phyloP scores from a whole-genome alignment of 2,113 vertebrate species.

The Boleophthalmus pectinirostris region DNA sequence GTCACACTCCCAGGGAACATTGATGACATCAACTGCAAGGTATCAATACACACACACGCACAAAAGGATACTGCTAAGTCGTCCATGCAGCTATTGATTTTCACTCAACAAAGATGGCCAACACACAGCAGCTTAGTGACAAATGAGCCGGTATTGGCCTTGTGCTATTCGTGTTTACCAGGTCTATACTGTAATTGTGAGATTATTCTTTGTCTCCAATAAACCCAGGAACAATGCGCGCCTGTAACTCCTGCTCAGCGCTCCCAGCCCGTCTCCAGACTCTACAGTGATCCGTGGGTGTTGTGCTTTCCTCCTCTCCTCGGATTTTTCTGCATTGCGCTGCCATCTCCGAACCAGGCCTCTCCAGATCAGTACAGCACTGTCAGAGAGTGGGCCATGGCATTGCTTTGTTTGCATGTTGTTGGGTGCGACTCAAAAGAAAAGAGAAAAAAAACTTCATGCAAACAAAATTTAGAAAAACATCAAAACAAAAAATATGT shows the following conservation, averaged over 20 bases:
- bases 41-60: not conserved
- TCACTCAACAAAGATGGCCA: conserved; percentile 5
- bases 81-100: conserved; percentile 24
- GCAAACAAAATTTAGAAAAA: not conserved
- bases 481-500: too few species aligned
- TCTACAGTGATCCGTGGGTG: conserved; percentile 12
- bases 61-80: not conserved
- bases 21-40: too few species aligned
- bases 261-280: conserved; percentile 12
- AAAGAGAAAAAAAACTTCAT: not conserved
- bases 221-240: conserved; percentile 1
- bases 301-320: not conserved
- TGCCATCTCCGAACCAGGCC: not conserved
- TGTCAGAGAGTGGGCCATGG: not conserved
- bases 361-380: not conserved
- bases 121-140: conserved; percentile 10
- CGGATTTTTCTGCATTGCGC: conserved; percentile 13
- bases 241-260: conserved; percentile 10
- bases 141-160: not conserved
- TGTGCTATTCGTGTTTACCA: not conserved
- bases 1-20: too few species aligned
- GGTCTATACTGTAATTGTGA: not conserved
- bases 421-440: not conserved
- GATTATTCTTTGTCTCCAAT: conserved; percentile 9
- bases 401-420: not conserved